These are phyloP conservation scores for Falco punctatus DNA, from an alignment of 2,113 vertebrate genomes.

Conservation along the genomic window DNA sequence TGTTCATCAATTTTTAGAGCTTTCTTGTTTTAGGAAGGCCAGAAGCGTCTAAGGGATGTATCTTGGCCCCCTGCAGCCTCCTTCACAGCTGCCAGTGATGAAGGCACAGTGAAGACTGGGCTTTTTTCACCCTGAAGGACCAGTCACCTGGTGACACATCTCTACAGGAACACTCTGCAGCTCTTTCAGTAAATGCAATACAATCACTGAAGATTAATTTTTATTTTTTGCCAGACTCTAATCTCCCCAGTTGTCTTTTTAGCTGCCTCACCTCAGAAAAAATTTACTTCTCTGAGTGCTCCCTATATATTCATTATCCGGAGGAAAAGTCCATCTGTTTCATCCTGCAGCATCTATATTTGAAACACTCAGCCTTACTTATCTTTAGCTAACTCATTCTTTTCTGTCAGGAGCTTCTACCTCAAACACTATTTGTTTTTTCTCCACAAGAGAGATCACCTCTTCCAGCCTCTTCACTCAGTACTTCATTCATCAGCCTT, in stretches of 20 bases:
- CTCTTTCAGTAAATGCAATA: neutral
- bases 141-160: neutral
- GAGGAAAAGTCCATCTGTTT: conserved; percentile 45
- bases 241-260: conserved; percentile 1
- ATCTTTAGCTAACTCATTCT: conserved; percentile 14
- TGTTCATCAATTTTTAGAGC: neutral
- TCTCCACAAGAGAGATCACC: neutral
- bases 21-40: neutral
- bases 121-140: neutral
- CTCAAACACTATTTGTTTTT: neutral
- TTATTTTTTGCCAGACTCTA: neutral
- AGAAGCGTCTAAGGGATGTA: neutral
- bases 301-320: conserved; percentile 13
- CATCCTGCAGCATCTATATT: conserved; percentile 38
- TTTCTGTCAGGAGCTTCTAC: conserved; percentile 37
- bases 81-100: neutral
- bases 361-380: conserved; percentile 41
- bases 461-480: conserved; percentile 24
- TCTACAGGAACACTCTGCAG: neutral
- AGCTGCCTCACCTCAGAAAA: neutral
- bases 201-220: neutral
- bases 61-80: neutral
- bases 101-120: neutral
- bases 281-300: neutral
- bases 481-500: conserved; percentile 46